A percentile compares a stretch with the other conserved stretches of the same genome.
Conservation (phyloP, 2,888 invertebrate genomes). For the Siphonodentalium dalli region DNA sequence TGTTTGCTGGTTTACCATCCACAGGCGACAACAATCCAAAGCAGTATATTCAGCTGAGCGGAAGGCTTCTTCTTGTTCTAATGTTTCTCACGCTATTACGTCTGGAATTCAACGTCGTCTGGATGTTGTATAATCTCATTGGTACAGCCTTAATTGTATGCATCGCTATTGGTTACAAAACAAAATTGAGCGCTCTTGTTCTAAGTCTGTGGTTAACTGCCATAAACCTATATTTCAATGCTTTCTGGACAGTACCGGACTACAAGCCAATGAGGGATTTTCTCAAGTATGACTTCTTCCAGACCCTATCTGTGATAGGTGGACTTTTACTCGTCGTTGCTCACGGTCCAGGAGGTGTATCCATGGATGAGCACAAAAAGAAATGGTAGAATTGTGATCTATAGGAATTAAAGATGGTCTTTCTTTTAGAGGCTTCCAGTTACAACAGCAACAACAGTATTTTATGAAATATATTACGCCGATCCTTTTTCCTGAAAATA, state of each 20-base stretch:
- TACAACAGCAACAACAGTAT: background rate
- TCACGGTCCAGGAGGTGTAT: slow-evolving; percentile 89
- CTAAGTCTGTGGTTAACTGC: slow-evolving; percentile 86
- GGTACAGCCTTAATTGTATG: slow-evolving; percentile 93
- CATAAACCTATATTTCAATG: slow-evolving; percentile 96
- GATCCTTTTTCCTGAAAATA: too few relatives aligned
- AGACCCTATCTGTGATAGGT: slow-evolving; percentile 98
- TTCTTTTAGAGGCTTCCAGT: slow-evolving; percentile 6
- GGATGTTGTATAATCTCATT: slow-evolving; percentile 90
- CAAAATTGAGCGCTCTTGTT: slow-evolving; percentile 94
- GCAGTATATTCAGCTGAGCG: slow-evolving; percentile 93
- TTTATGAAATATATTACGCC: too few relatives aligned
- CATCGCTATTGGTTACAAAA: slow-evolving; percentile 97
- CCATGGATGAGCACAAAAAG: slow-evolving; percentile 99
- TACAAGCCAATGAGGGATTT: slow-evolving; percentile 97
- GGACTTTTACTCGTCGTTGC: slow-evolving; percentile 98
- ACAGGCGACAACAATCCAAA: slow-evolving; percentile 84
- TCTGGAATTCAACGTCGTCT: slow-evolving; percentile 84
- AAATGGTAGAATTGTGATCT: too few relatives aligned
- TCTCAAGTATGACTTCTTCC: slow-evolving; percentile 98
- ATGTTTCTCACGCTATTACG: slow-evolving; percentile 98
- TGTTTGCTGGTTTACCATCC: slow-evolving; percentile 86
- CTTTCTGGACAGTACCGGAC: slow-evolving; percentile 96
- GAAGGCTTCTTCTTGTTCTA: slow-evolving; percentile 92
- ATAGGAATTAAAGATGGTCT: too few relatives aligned